Conservation (phyloP, 2,888 invertebrate genomes). For the Acanthosoma haemorrhoidale region DNA sequence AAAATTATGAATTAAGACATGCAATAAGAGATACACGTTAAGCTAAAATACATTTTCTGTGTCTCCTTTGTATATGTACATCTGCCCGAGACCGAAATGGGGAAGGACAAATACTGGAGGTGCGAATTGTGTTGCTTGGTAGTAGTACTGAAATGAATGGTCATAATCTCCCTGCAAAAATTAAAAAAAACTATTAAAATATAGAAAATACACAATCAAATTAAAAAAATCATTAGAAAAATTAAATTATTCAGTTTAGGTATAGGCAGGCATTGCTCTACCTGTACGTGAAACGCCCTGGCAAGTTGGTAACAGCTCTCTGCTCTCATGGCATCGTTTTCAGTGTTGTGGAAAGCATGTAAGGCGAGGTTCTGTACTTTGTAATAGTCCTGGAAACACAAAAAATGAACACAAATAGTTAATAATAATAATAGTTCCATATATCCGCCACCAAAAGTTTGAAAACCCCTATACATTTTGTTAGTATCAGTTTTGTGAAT, state of each 20-base stretch:
- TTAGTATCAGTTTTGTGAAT: no score
- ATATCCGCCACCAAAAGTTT: no score
- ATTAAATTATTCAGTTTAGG: neutral
- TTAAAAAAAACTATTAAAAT: conserved; percentile 34
- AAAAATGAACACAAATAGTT: no score
- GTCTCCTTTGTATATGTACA: conserved; percentile 97
- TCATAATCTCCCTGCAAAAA: conserved; percentile 70
- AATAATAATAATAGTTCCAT: no score
- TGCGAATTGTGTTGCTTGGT: conserved; percentile 97
- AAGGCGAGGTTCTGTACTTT: conserved; percentile 94
- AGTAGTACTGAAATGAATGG: conserved; percentile 98
- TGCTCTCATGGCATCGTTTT: conserved; percentile 97
- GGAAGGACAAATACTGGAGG: conserved; percentile 92
- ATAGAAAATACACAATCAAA: neutral
- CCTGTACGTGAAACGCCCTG: conserved; percentile 88
- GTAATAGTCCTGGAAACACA: conserved; percentile 66
- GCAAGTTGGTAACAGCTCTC: conserved; percentile 98
- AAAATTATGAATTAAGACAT: conserved; percentile 37
- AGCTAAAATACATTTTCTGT: conserved; percentile 67
- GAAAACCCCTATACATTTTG: no score
- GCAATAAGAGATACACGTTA: neutral
- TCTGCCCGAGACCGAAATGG: conserved; percentile 96
- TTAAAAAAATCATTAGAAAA: neutral
- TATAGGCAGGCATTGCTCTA: conserved; percentile 40
- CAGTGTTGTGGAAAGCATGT: conserved; percentile 97